Evolutionary conservation across 2,113 vertebrate species (phyloP), one percentile per base, ranked within the genome.

Genomic region (Pantherophis guttatus): DNA sequence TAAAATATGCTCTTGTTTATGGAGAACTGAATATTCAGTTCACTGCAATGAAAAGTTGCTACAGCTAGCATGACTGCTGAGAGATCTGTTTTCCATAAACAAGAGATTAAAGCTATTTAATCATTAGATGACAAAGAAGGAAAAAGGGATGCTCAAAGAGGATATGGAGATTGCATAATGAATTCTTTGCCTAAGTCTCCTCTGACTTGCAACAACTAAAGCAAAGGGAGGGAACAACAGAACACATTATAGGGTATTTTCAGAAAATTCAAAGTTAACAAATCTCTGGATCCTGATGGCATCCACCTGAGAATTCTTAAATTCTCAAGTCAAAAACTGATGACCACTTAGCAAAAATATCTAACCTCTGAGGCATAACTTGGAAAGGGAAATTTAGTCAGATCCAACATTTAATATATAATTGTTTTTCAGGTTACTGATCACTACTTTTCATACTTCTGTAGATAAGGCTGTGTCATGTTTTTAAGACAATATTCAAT

Each of bases 401-500:
- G 2, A 55, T 91, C 81, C 39, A 26, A 57, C 2, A 1, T 70
- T 53, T 88, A 85, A 19, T 65, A 85, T 89, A 96, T 39, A 81
- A 70, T n/a, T 70, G 11, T 70, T 15, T 70, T 70, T 12, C 62
- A 70, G 29, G 29, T n/a, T 70, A n/a, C 29, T 70, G 94, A 95
- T 95, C 57, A 87, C 91, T 0, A 48, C 17, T 93, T 94, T 93
- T 97, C 81, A 93, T 54, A 48, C 94, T 90, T 93, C 53, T 87
- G 48, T 52, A 6, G 7, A 93, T 94, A 65, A 89, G 90, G 58
- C 81, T 33, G 17, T 93, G 90, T 92, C 92, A 95, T 94, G 92
- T 70, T 93, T 95, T 95, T 81, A 93, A 94, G 93, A 94, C 52
- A 57, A 87, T 92, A 94, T 90, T 70, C n/a, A 92, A 91, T 95